Evolutionary conservation across 1,140 invertebrate genomes (phyloP), one percentile per base, ranked within the genome.

Genomic region (Pseudomyrmex dendroicus): DNA sequence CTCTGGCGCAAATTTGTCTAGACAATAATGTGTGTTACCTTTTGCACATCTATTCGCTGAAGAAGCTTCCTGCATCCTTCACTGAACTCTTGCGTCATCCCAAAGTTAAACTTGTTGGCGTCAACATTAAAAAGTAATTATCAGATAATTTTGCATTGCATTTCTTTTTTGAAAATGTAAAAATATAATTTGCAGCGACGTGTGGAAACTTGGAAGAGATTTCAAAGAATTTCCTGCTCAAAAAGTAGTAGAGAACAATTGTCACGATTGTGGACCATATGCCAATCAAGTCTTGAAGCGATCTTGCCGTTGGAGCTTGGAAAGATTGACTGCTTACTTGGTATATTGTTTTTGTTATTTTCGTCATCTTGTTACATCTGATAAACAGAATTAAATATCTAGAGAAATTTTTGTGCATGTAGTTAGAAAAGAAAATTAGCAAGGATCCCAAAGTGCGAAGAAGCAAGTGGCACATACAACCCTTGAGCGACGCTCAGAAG

Each of bases 81-180:
- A 89, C 93, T 35, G 85, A 93, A 12, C 90, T 96, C 13, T 91
- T 96, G 10, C 93, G 92, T 57, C 95, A 96, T 94, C 92, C 95
- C 10, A 96, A 95, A 91, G 94, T 96, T 7, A 94, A 94, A 67
- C 89, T 96, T 35, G 95, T 96, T 89, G 96, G 96, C 54, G 95
- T 96, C 17, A 96, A 96, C 90, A 95, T 96, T 59, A 96, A 96
- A 92, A 96, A 95, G 96, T 96, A 91, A 93, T 91, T 48, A 76
- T 46, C 54, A 80, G 70, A 87, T 82, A 61, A 73, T 85, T 13
- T 83, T 66, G 62, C 67, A 35, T 66, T 35, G 35, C 57, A 68
- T 67, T 59, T 44, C 17, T 57, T 62, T 72, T 83, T 68, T 48
- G 46, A 17, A 48, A 17, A 62, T 52, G 44, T 83, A 15, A 12